Conservation (phyloP, 2,797 vertebrate species). For the Diplodus sargus region DNA sequence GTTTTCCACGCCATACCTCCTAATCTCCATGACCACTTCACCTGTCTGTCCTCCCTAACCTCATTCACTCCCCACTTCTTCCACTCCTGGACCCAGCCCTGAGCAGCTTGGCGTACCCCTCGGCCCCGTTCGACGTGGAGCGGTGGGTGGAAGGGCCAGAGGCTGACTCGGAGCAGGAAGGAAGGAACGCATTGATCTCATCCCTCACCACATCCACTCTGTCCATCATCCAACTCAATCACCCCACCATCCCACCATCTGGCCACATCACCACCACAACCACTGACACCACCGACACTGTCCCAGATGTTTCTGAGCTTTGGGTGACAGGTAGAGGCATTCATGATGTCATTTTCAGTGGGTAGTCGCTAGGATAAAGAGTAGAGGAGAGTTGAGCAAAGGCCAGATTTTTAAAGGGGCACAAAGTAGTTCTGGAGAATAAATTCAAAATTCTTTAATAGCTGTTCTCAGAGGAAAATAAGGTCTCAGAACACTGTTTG, state of each 20-base stretch:
- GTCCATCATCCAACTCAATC: conserved; percentile 73
- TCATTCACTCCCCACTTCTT: conserved; percentile 50
- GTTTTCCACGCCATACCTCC: not conserved
- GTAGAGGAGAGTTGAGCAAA: conserved; percentile 14
- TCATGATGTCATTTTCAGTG: conserved; percentile 27
- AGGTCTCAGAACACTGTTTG: too few species aligned
- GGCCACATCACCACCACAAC: conserved; percentile 29
- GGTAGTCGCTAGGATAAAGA: not conserved
- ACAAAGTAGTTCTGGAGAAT: too few species aligned
- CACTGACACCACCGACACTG: conserved; percentile 50
- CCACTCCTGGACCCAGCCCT: conserved; percentile 67
- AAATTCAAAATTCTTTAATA: too few species aligned
- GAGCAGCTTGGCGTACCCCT: conserved; percentile 68
- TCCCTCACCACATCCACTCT: conserved; percentile 69
- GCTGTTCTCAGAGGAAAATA: too few species aligned
- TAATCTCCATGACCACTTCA: conserved; percentile 38
- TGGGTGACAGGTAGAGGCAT: conserved; percentile 77
- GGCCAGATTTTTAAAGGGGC: not conserved
- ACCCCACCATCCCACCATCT: conserved; percentile 57
- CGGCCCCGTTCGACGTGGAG: conserved; percentile 39
- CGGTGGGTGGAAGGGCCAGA: conserved; percentile 59
- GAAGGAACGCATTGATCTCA: conserved; percentile 65
- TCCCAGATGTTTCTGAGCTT: conserved; percentile 66
- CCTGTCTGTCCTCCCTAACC: conserved; percentile 35
- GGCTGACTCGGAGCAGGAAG: conserved; percentile 58